Base-by-base conservation (phyloP, 92 coral and sea anemone genomes). In the Siderastrea radians region DNA sequence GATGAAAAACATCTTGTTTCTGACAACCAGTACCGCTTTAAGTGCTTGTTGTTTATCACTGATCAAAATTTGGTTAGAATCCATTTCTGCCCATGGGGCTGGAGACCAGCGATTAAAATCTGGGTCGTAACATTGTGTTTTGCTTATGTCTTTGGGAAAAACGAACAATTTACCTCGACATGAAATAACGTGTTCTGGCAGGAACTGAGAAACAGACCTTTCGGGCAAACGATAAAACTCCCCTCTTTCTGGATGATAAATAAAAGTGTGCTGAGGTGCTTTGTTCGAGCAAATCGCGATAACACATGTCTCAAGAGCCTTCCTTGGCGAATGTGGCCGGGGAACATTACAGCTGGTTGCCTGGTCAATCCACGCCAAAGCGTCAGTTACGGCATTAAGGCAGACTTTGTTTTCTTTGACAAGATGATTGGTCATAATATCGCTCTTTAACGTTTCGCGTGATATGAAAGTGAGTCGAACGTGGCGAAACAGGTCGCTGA, bases 241-340 rank as follows among this genome's bases (percentile, higher is more conserved):
- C 52, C 53, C 48, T 52, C n/a, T 74, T 53, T 51, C 78, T 6
- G 78, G 78, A 53, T 52, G 4, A 53, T 74, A 74, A 9, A 53
- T 17, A 7, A 15, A 54, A 51, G 45, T 10, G 47, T 38, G 78
- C 16, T 52, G 2, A 51, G 58, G 13, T 2, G 9, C 48, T 1
- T 49, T 12, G 5, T 8, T 4, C 0, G 16, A 62, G 6, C 11
- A 6, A 12, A 74, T 12, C 47, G 57, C 78, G 15, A 74, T 52
- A n/a, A 74, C 63, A 74, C 47, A 5, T 52, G 48, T 74, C 48
- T 53, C 16, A 5, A 74, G 6, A 5, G 63, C 63, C 16, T 74
- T 75, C 8, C 79, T 52, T 3, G 79, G 79, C 53, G 79, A 26
- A 75, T 75, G 49, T 17, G 79, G 79, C 63, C 79, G 79, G 10